Base-by-base conservation (phyloP, 2,888 invertebrate genomes). In the Onchidella celtica region DNA sequence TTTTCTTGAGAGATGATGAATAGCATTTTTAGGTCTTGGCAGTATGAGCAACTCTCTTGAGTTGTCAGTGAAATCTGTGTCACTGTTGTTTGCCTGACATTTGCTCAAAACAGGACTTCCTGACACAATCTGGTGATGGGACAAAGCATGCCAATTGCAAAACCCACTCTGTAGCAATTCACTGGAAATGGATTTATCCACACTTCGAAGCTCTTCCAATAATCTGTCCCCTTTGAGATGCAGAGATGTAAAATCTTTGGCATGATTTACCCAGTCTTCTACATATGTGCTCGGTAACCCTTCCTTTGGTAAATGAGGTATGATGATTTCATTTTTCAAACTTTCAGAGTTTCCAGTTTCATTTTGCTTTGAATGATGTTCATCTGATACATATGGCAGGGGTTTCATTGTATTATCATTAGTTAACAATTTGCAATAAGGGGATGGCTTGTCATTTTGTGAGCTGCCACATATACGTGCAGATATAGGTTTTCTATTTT, bases 181-280 rank as follows among this genome's bases (percentile, higher is more conserved):
- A 65, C 11, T n/a, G 57, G 65, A 47, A 27, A 65, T 32, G 21
- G 59, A 21, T 27, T 1, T 27, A 70, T 40, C 61, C 11, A 61
- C n/a, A 29, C 40, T 57, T 1, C 27, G 32, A 40, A 32, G 6
- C 36, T 69, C 38, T 14, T 27, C 17, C 24, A 61, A 3, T 21
- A 36, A 70, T 38, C 29, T 29, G 38, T 21, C 38, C 1, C 70
- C 61, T 21, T 38, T 38, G n/a, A 29, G 27, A 38, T 78, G 66
- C 2, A 38, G 29, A 29, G 61, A 38, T 29, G 34, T 47, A 24
- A 47, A 79, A 6, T 63, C 47, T 47, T 61, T 79, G 29, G 63
- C 27, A 29, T 72, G 34, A 14, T 72, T 63, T 21, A 79, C 65
- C 79, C 79, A 79, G 55, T 79, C 72, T 70, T 72, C 63, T 55